Evolutionary conservation across 2,797 vertebrate species (phyloP).

Genomic region (Mionectes olivaceus): DNA sequence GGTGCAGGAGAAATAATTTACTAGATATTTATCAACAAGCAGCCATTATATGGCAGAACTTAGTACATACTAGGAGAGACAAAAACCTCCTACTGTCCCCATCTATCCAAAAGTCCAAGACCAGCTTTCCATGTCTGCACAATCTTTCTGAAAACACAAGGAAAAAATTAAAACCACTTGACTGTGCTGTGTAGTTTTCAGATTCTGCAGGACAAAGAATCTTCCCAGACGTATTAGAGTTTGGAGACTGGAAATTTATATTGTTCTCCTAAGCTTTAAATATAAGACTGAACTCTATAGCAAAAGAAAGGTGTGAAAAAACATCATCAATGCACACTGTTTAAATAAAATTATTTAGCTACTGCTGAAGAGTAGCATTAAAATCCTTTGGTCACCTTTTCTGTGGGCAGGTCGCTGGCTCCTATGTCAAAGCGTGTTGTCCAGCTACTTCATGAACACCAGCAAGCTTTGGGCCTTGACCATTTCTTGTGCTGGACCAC

Average conservation of each 20-base stretch:
- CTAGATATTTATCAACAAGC: neutral
- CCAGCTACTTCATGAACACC: neutral
- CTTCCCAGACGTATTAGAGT: neutral
- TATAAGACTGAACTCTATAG: neutral
- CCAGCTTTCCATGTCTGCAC: neutral
- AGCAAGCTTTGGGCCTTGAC: too few species aligned
- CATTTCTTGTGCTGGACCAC: neutral
- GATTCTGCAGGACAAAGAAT: neutral
- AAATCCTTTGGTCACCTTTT: neutral
- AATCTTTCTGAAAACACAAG: neutral
- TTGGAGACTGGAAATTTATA: neutral
- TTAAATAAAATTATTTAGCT: neutral
- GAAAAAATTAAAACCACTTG: neutral
- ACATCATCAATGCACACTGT: neutral
- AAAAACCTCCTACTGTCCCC: neutral
- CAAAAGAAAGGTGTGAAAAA: neutral
- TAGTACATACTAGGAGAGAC: neutral
- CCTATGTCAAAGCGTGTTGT: neutral
- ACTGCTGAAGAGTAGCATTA: neutral
- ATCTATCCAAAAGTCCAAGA: neutral
- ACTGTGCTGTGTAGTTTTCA: neutral
- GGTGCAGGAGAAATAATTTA: neutral
- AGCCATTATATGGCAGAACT: accelerated
- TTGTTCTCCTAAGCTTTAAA: neutral
- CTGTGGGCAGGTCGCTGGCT: neutral